These are phyloP conservation scores for Podiceps cristatus DNA, from an alignment of 2,113 vertebrate species.

Conservation along the genomic window DNA sequence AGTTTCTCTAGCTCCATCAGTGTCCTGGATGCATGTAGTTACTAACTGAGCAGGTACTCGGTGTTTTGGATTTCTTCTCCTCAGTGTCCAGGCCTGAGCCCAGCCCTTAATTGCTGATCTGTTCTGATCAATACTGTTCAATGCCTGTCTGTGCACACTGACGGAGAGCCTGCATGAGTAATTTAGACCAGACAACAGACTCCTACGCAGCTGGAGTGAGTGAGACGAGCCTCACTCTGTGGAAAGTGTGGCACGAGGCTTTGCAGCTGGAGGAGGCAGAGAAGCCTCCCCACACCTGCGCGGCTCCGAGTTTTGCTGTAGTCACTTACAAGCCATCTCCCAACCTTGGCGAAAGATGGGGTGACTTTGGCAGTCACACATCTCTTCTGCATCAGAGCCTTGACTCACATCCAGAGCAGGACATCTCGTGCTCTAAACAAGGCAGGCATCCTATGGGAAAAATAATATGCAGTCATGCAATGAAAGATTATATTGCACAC, in stretches of 20 bases:
- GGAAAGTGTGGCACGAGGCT: slow-evolving; percentile 6
- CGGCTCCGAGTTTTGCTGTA: not conserved
- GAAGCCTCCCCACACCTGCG: not conserved
- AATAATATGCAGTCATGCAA: not conserved
- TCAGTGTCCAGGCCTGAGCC: not conserved
- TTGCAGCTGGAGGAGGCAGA: slow-evolving; percentile 1
- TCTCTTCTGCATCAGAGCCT: not conserved
- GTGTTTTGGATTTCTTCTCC: not conserved
- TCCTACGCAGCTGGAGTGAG: not conserved
- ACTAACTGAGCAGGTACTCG: not conserved
- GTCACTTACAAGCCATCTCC: not conserved
- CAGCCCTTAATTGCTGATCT: not conserved
- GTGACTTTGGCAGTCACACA: not conserved
- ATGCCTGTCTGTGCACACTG: not conserved
- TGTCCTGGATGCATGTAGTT: not conserved
- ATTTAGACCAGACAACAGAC: not conserved
- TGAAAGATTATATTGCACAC: not conserved
- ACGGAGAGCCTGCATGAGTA: not conserved
- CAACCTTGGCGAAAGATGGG: not conserved
- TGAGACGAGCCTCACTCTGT: not conserved
- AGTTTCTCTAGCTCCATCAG: not conserved
- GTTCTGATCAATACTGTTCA: not conserved
- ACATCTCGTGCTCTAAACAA: not conserved
- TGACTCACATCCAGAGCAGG: not conserved
- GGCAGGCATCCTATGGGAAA: not conserved